Conservation (phyloP, 2,797 vertebrate species). For the Scomberomorus guttatus region DNA sequence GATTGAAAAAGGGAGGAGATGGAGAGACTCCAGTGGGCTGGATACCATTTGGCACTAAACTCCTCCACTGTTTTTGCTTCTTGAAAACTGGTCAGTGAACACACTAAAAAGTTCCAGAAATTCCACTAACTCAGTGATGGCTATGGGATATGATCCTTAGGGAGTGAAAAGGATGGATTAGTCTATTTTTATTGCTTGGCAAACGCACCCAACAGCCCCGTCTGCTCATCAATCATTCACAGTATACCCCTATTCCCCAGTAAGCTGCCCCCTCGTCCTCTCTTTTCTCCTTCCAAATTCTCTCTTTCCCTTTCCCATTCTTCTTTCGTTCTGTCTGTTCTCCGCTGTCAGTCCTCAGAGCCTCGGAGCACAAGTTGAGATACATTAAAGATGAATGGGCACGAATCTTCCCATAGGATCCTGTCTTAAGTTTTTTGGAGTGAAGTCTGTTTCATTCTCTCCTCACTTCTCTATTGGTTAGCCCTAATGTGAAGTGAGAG, state of each 20-base stretch:
- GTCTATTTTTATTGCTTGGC: constrained; percentile 83
- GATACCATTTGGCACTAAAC: constrained; percentile 55
- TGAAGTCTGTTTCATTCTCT: constrained; percentile 59
- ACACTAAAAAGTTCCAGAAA: constrained; percentile 64
- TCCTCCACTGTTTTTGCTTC: constrained; percentile 51
- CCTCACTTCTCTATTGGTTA: constrained; percentile 47
- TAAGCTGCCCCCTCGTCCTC: constrained; percentile 74
- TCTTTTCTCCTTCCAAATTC: constrained; percentile 67
- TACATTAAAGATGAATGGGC: constrained; percentile 84
- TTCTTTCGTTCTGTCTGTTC: constrained; percentile 69
- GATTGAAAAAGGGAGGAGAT: constrained; percentile 43
- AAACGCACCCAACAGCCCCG: constrained; percentile 77
- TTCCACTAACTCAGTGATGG: constrained; percentile 50
- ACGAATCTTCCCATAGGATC: constrained; percentile 70
- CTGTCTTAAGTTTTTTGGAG: constrained; percentile 61
- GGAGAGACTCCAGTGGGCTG: constrained; percentile 47
- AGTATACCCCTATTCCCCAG: constrained; percentile 79
- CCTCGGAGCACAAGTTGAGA: constrained; percentile 70
- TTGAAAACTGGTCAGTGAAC: constrained; percentile 69
- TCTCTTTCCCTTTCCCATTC: constrained; percentile 61
- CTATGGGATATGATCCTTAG: constrained; percentile 68
- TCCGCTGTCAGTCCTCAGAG: constrained; percentile 66
- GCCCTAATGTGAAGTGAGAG: constrained; percentile 66
- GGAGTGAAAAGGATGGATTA: constrained; percentile 80
- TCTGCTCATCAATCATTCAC: constrained; percentile 89